Evolutionary conservation across 2,888 invertebrate genomes (phyloP), one percentile per base, ranked within the genome.

Genomic region (Nematopogon swammerdamellus): DNA sequence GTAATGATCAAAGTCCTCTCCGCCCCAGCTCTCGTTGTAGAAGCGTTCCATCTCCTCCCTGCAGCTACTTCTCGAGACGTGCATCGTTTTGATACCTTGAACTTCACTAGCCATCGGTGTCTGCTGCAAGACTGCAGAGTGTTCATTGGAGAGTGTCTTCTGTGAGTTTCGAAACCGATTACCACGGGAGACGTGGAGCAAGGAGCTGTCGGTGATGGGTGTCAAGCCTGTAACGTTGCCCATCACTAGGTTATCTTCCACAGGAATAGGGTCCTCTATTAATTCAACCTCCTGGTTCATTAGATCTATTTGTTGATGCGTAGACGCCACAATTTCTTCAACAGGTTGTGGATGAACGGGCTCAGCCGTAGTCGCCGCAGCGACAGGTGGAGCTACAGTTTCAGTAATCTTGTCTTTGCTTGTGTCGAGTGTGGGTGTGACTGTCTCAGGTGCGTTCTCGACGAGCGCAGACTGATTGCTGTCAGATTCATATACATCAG

Each of bases 11-110:
- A 85, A 85, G 53, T 83, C 70, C 64, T 86, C 85, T 47, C 85
- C 85, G 1, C 83, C 82, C 83, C 85, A 86, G 55, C 84, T 83
- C 54, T 83, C 77, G 61, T 86, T 83, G 60, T 87, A 87, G 67
- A 85, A 87, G 51, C 80, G 79, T 51, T 81, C 77, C 83, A 87
- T 83, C 58, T 84, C 83, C 1, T 65, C 72, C 44, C 74, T 42
- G 25, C 49, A 36, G n/a, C 3, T 36, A 3, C 14, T 14, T 36
- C 8, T 36, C 3, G 36, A 36, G 3, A 14, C 11, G 3, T 36
- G 14, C 36, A 14, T 8, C 3, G n/a, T 36, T 3, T 14, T 14
- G 14, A 14, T 14, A 3, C 11, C 36, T 3, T 14, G 3, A 3
- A 3, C 36, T 8, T 36, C 14, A 8, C 3, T 36, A 3, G 3